phyloP scores from a whole-genome alignment of 2,888 invertebrate species.

The Nineta flava region DNA sequence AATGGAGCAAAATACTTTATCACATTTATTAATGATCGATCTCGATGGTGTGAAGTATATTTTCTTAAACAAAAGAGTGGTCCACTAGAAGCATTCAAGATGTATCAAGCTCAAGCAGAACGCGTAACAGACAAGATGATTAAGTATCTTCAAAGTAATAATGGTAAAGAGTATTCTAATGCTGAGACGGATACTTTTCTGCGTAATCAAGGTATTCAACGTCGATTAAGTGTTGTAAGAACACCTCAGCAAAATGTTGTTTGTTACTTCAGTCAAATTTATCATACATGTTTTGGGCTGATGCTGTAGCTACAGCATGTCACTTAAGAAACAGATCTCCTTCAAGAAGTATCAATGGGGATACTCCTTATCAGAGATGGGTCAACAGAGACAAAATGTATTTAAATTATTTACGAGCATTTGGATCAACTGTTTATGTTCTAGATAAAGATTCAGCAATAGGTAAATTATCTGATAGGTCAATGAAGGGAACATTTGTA shows the following conservation, averaged over 20 bases:
- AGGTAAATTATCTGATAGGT: too few relatives aligned
- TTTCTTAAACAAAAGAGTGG: slow-evolving; percentile 8
- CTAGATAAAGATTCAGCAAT: too few relatives aligned
- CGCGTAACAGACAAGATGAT: slow-evolving; percentile 12
- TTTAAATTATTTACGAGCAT: too few relatives aligned
- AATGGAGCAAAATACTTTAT: neutral
- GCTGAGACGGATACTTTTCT: slow-evolving; percentile 11
- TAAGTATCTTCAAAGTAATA: slow-evolving; percentile 11
- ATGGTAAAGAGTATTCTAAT: slow-evolving; percentile 13
- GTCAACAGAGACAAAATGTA: slow-evolving; percentile 12
- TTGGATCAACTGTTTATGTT: slow-evolving; percentile 15
- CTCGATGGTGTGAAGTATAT: too few relatives aligned
- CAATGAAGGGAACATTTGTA: too few relatives aligned
- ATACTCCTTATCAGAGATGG: slow-evolving; percentile 16
- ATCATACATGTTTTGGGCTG: slow-evolving; percentile 18
- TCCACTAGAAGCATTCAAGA: slow-evolving; percentile 4
- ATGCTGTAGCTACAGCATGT: slow-evolving; percentile 19
- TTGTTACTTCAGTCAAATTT: slow-evolving; percentile 16
- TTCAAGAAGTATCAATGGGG: slow-evolving; percentile 15
- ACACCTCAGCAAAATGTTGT: slow-evolving; percentile 19
- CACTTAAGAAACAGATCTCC: too few relatives aligned
- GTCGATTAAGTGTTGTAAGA: slow-evolving; percentile 16
- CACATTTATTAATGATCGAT: neutral
- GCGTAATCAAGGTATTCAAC: slow-evolving; percentile 14
- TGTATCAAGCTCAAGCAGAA: slow-evolving; percentile 7